These are phyloP conservation scores for Colletes gigas DNA, from an alignment of 1,140 invertebrate genomes.

Conservation along the genomic window DNA sequence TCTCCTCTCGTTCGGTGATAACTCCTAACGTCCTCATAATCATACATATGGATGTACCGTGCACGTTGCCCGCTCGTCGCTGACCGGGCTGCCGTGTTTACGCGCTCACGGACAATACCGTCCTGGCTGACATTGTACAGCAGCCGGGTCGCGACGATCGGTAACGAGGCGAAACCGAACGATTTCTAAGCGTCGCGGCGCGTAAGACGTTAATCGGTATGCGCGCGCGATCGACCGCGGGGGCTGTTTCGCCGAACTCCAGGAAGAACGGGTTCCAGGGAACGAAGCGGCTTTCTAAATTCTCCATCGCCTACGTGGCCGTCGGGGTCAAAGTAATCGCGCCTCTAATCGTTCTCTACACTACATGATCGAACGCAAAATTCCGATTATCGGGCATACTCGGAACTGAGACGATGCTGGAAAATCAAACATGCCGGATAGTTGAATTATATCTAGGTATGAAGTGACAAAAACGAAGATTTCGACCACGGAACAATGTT, in stretches of 20 bases:
- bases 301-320: conserved; percentile 19
- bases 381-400: too few relatives aligned
- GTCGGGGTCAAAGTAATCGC: conserved; percentile 11
- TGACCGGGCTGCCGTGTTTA: conserved; percentile 54
- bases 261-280: conserved; percentile 29
- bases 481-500: too few relatives aligned
- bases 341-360: too few relatives aligned
- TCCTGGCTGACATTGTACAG: conserved; percentile 49
- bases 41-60: conserved; percentile 77
- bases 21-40: conserved; percentile 77
- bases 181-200: conserved; percentile 35
- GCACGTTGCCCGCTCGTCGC: conserved; percentile 54
- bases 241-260: conserved; percentile 27
- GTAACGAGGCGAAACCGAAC: conserved; percentile 34
- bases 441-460: too few relatives aligned
- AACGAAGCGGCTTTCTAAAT: conserved; percentile 25
- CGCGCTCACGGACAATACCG: conserved; percentile 51
- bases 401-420: too few relatives aligned
- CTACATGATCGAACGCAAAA: too few relatives aligned
- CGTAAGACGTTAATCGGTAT: conserved; percentile 11
- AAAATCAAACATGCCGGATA: too few relatives aligned
- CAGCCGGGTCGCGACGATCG: conserved; percentile 10
- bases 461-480: too few relatives aligned
- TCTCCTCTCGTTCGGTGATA: conserved; percentile 69
- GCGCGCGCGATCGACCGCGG: not conserved